phyloP scores from a whole-genome alignment of 2,797 vertebrate species.

The Sphenopsis melanotis region DNA sequence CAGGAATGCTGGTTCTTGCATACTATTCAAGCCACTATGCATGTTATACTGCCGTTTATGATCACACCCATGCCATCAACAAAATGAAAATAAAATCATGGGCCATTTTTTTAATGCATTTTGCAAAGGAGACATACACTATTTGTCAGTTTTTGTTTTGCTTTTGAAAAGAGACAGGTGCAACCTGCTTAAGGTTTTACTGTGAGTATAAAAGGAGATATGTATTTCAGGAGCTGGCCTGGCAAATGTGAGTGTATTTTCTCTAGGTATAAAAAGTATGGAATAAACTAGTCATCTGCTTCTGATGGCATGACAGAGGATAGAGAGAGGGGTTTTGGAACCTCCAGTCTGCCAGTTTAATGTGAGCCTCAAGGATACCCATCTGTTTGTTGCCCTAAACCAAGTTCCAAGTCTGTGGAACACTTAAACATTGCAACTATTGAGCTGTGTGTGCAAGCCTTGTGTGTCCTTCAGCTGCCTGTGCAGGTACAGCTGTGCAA shows the following conservation, averaged over 20 bases:
- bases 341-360: background rate
- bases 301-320: background rate
- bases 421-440: background rate
- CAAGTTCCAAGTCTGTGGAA: background rate
- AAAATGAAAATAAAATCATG: background rate
- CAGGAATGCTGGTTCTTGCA: background rate
- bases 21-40: rapidly evolving
- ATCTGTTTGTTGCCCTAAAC: background rate
- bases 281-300: background rate
- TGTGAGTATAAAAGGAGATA: background rate
- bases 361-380: background rate
- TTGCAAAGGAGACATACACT: background rate
- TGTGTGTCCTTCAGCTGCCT: background rate
- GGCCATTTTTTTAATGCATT: rapidly evolving
- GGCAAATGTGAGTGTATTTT: background rate
- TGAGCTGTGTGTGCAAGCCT: rapidly evolving
- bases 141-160: rapidly evolving
- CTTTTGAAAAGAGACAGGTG: background rate
- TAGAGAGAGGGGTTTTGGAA: background rate
- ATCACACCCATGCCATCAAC: background rate
- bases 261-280: background rate
- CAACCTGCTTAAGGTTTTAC: background rate
- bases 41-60: background rate
- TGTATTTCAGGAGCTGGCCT: background rate
- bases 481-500: background rate